Evolutionary conservation across 2,797 vertebrate genomes (phyloP).

Genomic region (Peromyscus attwateri): DNA sequence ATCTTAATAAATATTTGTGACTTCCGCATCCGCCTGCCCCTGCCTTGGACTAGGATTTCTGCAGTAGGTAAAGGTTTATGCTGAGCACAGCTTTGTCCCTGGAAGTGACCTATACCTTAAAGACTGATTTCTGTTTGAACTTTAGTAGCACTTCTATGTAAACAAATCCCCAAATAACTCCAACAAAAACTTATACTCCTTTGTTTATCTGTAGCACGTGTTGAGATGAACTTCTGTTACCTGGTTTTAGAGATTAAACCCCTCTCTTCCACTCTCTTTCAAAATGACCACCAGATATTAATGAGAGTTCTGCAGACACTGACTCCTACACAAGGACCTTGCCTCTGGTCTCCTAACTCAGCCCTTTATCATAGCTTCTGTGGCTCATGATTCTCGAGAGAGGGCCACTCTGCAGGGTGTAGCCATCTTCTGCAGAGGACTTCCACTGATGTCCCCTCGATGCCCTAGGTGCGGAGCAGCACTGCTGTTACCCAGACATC

Average conservation of each 20-base stretch:
- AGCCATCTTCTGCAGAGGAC: neutral
- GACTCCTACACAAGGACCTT: neutral
- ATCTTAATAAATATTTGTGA: neutral
- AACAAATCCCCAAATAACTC: constrained; percentile 10
- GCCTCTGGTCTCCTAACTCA: neutral
- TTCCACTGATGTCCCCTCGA: neutral
- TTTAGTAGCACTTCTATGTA: constrained; percentile 3
- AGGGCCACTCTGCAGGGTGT: neutral
- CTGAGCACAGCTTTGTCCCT: neutral
- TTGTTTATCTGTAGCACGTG: neutral
- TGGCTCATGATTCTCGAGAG: neutral
- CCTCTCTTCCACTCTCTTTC: neutral
- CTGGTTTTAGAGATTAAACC: neutral
- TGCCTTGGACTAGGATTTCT: neutral
- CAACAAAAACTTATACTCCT: neutral
- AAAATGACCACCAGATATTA: constrained; percentile 16
- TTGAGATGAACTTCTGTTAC: constrained; percentile 15
- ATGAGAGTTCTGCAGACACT: neutral
- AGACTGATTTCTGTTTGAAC: constrained; percentile 26
- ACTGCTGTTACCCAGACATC: neutral
- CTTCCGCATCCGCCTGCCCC: neutral
- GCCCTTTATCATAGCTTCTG: neutral
- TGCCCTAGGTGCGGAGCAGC: neutral
- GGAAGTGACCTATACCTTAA: neutral
- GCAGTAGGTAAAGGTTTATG: neutral